Conservation (phyloP, 2,797 vertebrate species). For the Eremophila alpestris region DNA sequence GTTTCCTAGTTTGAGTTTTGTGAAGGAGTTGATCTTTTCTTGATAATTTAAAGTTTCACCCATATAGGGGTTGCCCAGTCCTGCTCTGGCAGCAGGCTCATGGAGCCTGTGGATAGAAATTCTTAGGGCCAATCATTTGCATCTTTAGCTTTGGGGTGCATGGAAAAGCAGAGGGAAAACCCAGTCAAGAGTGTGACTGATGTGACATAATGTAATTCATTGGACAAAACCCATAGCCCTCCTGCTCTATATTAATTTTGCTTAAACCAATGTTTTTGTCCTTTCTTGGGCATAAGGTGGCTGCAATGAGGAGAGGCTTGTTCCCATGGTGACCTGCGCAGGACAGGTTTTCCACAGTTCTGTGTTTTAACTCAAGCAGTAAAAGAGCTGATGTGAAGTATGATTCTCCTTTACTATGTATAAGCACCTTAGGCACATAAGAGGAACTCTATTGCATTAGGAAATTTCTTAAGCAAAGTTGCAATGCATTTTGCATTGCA, state of each 20-base stretch:
- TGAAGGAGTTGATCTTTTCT: not conserved
- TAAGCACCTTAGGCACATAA: not conserved
- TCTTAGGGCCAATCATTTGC: not conserved
- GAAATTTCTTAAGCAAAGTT: not conserved
- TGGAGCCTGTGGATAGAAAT: not conserved
- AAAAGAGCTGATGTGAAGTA: not conserved
- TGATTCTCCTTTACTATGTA: not conserved
- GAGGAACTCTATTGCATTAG: not conserved
- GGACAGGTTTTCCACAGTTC: not conserved
- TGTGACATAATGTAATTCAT: not conserved
- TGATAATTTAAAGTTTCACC: not conserved
- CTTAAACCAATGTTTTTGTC: rapidly evolving
- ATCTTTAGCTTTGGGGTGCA: not conserved
- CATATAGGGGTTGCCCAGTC: not conserved
- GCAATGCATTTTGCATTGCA: not conserved
- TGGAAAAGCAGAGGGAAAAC: not conserved
- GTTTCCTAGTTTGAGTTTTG: not conserved
- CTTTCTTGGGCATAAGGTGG: not conserved
- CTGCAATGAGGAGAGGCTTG: not conserved
- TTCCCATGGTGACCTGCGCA: not conserved
- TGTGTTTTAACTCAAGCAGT: not conserved
- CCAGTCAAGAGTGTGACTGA: not conserved
- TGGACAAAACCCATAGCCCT: not conserved
- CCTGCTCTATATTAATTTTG: not conserved
- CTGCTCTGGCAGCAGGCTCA: not conserved